Evolutionary conservation across 2,888 invertebrate genomes (phyloP), one percentile per base, ranked within the genome.

Genomic region (Plusia festucae): DNA sequence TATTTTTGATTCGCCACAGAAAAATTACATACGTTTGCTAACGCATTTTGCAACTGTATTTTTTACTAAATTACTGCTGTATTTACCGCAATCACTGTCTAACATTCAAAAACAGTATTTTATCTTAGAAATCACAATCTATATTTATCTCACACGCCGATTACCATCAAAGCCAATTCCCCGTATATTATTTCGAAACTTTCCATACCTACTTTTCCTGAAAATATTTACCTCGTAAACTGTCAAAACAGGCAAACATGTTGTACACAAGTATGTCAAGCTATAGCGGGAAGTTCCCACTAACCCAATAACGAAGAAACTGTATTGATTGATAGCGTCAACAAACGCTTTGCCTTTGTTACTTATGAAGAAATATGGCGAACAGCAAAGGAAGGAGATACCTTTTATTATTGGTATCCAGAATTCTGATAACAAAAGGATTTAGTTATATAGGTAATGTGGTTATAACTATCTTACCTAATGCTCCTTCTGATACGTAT

Each of bases 311-410:
- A 58, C 44, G 6, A 60, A 54, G 58, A 61, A 68, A 68, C 65
- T 55, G 30, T 63, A 78, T 78, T 71, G 78, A 81, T 81, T 71
- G 75, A 78, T 78, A 66, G 49, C 20, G 46, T 63, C 62, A 65
- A 70, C 68, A 74, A 66, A 65, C 63, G 34, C 40, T 68, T 54
- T 18, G 57, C 5, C 8, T 49, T 51, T 13, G n/a, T 53, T 27
- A 46, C 30, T 4, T 8, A 57, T 32, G 30, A 20, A 68, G n/a
- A 49, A 59, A 76, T 34, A 62, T 63, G 46, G 53, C 53, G 40
- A 18, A 34, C 15, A 46, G 18, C 4, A 18, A 52, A 24, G n/a
- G 20, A 46, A 18, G 18, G n/a, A 15, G 16, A 49, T 20, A 20
- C 20, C 46, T n/a, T 49, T 49, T 2, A 20, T 20, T 11, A 11